phyloP scores from a whole-genome alignment of 1,140 invertebrate genomes.

The Lamellibrachia luymesi region DNA sequence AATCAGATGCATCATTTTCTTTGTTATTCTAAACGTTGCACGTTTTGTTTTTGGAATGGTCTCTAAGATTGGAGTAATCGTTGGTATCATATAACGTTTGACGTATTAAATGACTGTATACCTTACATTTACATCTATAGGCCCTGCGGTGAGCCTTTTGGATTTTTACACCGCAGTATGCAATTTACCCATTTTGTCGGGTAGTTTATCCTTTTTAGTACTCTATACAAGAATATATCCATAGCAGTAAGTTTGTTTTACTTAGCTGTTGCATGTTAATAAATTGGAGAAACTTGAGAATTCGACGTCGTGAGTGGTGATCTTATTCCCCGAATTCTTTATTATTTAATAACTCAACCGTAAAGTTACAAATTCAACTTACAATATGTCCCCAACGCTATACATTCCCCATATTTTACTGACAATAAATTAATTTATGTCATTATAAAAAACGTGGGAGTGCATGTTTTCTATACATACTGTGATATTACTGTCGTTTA shows the following conservation, averaged over 20 bases:
- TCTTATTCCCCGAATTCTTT: background rate
- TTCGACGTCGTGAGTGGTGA: no score
- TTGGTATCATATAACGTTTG: background rate
- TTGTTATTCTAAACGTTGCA: background rate
- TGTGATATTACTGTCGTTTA: no score
- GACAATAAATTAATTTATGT: no score
- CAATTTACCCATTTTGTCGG: background rate
- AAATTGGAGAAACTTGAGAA: background rate
- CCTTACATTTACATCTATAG: background rate
- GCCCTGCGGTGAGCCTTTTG: no score
- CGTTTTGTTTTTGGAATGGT: background rate
- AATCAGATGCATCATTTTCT: no score
- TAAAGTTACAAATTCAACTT: no score
- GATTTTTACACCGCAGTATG: background rate
- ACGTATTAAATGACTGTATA: background rate
- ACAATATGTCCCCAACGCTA: no score
- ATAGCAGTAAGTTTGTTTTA: background rate
- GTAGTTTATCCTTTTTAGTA: background rate
- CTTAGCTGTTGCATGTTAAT: background rate
- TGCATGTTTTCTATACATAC: no score
- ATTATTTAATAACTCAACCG: no score
- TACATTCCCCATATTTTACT: no score
- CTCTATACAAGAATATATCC: background rate
- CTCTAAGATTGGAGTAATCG: background rate
- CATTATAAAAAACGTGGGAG: no score